A percentile compares a stretch with the other conserved stretches of the same genome.
Conservation (phyloP, 2,113 vertebrate genomes). For the Candoia aspera region DNA sequence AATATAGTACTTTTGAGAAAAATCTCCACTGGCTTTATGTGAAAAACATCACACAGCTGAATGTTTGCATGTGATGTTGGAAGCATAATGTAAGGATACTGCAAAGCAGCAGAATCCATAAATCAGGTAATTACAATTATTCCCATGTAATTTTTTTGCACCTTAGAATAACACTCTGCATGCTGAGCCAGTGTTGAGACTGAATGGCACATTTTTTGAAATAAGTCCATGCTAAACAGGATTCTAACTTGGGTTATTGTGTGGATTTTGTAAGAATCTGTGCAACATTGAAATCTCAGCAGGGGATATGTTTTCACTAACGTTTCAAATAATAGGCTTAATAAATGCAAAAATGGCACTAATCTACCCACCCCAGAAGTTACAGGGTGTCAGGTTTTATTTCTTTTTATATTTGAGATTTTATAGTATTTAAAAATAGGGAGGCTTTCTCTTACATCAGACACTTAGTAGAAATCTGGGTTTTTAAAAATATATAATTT, state of each 20-base stretch:
- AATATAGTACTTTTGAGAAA: background rate
- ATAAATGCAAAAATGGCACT: conserved; percentile 9
- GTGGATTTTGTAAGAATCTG: conserved; percentile 11
- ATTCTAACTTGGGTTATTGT: conserved; percentile 17
- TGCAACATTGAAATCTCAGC: background rate
- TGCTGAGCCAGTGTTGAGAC: background rate
- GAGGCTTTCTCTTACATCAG: background rate
- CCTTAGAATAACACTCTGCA: background rate
- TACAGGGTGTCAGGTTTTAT: background rate
- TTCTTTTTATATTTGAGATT: background rate
- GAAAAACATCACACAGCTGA: background rate
- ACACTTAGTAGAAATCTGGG: no score
- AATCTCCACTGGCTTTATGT: background rate
- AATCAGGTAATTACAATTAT: background rate
- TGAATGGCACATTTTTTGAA: conserved; percentile 30
- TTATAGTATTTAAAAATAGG: background rate
- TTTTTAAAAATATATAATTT: background rate
- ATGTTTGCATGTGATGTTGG: conserved; percentile 13
- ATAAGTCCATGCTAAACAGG: background rate
- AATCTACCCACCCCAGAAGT: background rate
- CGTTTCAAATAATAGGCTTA: conserved; percentile 13
- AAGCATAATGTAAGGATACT: background rate
- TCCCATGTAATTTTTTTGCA: background rate
- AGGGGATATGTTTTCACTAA: conserved; percentile 1
- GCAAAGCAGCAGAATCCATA: background rate